Base-by-base conservation (phyloP, 2,113 vertebrate species). In the Melanerpes formicivorus region DNA sequence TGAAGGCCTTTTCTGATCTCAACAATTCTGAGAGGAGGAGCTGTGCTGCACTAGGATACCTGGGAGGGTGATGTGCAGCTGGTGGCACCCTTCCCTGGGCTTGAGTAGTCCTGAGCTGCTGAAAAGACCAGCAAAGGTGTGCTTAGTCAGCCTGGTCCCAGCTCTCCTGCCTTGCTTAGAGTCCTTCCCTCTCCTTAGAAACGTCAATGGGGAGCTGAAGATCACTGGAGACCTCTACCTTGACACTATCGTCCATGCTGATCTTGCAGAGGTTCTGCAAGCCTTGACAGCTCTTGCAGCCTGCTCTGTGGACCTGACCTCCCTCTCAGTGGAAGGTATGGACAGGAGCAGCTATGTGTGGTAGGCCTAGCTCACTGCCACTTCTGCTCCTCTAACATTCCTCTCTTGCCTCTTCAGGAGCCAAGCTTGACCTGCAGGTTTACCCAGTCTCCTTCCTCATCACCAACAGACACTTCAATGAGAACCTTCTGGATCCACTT, bases 251-350 rank as follows among this genome's bases (percentile, higher is more conserved):
- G 10, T 27, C 29, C 85, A 87, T 3, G 89, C 52, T 2, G 82
- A 95, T 0, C 3, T 92, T 50, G 22, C 1, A 0, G 74, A 30
- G 14, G 80, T 93, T 30, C 64, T 96, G 44, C 77, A 92, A 15
- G 84, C 88, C 12, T 46, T 97, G 69, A 64, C 9, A 4, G 3
- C 37, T 0, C 95, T 97, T 6, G 29, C 37, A 3, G 60, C 18
- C 27, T 59, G 32, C 46, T 59, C 73, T 0, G 32, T 88, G 77
- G 95, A 94, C 48, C 58, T 97, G 64, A 80, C 18, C 1, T 95
- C 95, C 2, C 75, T 97, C 10, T 80, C 7, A 0, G 87, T 96
- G 87, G 79, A 95, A 74, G 95, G 96, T 97, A n/a, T 93, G 96
- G 82, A 29, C 4, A 19, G 23, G 4, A 16, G 30, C 12, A 16